These are phyloP conservation scores for Lasioglossum marginatum DNA, from an alignment of 2,888 invertebrate species.

Conservation along the genomic window DNA sequence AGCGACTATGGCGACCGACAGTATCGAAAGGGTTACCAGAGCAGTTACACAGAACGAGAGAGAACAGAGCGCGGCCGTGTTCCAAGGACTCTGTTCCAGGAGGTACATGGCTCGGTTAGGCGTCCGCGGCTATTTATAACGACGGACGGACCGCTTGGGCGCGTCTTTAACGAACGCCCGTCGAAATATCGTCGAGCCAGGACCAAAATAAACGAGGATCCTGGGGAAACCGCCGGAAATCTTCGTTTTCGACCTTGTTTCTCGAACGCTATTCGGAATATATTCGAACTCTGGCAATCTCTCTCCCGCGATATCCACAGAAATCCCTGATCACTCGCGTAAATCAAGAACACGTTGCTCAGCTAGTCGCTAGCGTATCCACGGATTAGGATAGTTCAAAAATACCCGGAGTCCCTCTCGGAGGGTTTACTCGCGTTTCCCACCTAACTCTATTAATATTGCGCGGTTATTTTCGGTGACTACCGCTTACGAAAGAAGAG, in stretches of 20 bases:
- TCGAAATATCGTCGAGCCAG: constrained; percentile 70
- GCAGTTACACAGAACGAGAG: neutral
- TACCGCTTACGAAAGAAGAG: constrained; percentile 71
- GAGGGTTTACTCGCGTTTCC: constrained; percentile 43
- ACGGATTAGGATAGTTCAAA: constrained; percentile 70
- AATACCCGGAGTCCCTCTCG: constrained; percentile 72
- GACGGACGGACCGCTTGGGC: neutral
- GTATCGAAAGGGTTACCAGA: neutral
- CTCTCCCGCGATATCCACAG: neutral
- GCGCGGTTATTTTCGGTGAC: constrained; percentile 78
- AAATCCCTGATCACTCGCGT: constrained; percentile 19
- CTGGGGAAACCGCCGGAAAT: neutral
- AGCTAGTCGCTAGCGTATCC: constrained; percentile 46
- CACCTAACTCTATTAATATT: constrained; percentile 79
- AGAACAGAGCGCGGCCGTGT: neutral
- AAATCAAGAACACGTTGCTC: constrained; percentile 64
- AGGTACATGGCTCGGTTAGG: neutral
- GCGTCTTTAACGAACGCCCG: constrained; percentile 15
- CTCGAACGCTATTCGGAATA: neutral
- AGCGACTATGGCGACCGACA: too few species aligned
- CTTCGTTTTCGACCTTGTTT: neutral
- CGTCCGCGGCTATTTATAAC: constrained; percentile 69
- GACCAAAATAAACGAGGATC: constrained; percentile 69
- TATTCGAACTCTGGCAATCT: neutral
- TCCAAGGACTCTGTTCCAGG: constrained; percentile 1